Percentiles rank a stretch among this genome's conserved stretches.
These are phyloP conservation scores for Drosophila anomalata DNA, from an alignment of 2,888 invertebrate genomes.

Conservation along the genomic window DNA sequence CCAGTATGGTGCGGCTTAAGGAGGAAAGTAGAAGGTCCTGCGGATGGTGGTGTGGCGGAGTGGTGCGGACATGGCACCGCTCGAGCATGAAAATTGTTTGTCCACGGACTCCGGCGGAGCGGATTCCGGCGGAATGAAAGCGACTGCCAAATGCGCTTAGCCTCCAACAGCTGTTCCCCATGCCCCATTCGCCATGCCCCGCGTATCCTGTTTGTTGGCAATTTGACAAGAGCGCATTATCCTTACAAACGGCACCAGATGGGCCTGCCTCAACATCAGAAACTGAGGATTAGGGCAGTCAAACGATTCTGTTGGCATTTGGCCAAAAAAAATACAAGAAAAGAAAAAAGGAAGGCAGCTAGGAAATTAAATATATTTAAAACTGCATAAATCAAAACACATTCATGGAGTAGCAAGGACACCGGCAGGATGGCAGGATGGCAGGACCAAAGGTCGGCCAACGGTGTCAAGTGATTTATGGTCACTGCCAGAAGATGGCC, in stretches of 20 bases:
- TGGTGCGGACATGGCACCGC: slow-evolving; percentile 38
- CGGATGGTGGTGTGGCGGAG: neutral
- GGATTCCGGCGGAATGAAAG: slow-evolving; percentile 30
- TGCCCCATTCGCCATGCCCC: neutral
- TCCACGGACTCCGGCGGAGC: slow-evolving; percentile 20
- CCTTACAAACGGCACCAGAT: slow-evolving; percentile 70
- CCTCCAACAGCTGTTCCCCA: slow-evolving; percentile 40
- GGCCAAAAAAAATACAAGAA: slow-evolving; percentile 18
- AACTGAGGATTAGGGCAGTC: slow-evolving; percentile 38
- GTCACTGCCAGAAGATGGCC: slow-evolving; percentile 42
- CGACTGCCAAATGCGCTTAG: slow-evolving; percentile 55
- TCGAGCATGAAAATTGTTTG: slow-evolving; percentile 49
- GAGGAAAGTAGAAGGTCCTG: neutral
- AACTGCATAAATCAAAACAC: slow-evolving; percentile 68
- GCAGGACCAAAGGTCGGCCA: slow-evolving; percentile 26
- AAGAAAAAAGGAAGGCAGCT: neutral
- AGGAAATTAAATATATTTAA: slow-evolving; percentile 54
- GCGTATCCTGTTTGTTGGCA: slow-evolving; percentile 52
- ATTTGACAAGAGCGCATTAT: slow-evolving; percentile 75
- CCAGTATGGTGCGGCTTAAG: neutral
- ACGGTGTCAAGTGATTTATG: slow-evolving; percentile 52
- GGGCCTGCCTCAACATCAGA: slow-evolving; percentile 38
- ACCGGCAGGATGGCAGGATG: neutral
- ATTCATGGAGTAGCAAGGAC: neutral
- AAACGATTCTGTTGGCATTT: slow-evolving; percentile 38